A percentile compares a stretch with the other conserved stretches of the same genome.
phyloP scores from a whole-genome alignment of 2,888 invertebrate species.

The Girardia tigrina region DNA sequence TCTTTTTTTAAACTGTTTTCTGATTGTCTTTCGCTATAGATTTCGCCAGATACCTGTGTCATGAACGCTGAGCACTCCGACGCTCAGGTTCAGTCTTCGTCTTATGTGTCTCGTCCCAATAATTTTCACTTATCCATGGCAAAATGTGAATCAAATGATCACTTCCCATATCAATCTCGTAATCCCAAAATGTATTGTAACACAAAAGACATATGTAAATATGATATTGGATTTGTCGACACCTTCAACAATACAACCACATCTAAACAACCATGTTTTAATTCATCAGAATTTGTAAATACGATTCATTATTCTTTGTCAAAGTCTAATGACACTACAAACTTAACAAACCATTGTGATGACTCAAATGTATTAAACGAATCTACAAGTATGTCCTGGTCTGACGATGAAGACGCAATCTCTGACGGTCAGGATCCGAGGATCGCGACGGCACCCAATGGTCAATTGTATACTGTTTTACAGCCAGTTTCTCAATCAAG shows the following conservation, averaged over 20 bases:
- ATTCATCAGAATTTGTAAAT: constrained; percentile 19
- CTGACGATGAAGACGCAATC: neutral
- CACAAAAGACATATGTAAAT: constrained; percentile 11
- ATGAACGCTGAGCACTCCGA: neutral
- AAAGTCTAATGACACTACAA: neutral
- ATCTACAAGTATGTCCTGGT: neutral
- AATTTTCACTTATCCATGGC: neutral
- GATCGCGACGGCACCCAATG: neutral
- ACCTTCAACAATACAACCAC: neutral
- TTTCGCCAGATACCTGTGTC: neutral
- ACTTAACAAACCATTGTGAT: neutral
- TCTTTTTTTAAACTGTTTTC: no score
- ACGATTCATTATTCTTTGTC: constrained; percentile 16
- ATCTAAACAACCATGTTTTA: neutral
- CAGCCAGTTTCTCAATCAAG: constrained; percentile 13
- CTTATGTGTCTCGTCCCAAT: neutral
- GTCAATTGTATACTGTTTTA: neutral
- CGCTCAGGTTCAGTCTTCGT: constrained; percentile 3
- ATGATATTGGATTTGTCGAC: constrained; percentile 11
- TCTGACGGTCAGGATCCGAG: neutral
- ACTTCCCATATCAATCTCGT: neutral
- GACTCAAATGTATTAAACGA: neutral
- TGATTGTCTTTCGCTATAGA: no score
- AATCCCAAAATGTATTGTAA: neutral
- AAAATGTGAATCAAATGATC: neutral